A percentile compares a stretch with the other conserved stretches of the same genome.
These are phyloP conservation scores for Leucoraja erinaceus DNA, from an alignment of 2,113 vertebrate genomes.

Conservation along the genomic window DNA sequence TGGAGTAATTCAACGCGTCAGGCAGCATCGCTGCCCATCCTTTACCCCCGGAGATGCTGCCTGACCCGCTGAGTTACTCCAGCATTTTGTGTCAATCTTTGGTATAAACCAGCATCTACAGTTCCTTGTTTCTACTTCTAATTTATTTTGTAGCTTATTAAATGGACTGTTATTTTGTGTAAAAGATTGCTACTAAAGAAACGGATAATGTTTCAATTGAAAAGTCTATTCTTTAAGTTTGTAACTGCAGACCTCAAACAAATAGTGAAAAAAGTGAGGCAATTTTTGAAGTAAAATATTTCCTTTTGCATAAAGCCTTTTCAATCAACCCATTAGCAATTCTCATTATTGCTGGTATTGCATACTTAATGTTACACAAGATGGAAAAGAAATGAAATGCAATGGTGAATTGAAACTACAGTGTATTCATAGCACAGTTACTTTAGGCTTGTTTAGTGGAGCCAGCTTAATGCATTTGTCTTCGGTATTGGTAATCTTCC, in stretches of 20 bases:
- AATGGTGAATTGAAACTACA: slow-evolving; percentile 1
- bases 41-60: too few species aligned
- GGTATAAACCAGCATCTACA: too few species aligned
- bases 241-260: neutral
- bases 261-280: neutral
- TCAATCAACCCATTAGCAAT: neutral
- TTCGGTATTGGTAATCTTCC: neutral
- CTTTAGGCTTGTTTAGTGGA: neutral
- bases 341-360: neutral
- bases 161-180: neutral
- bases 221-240: neutral
- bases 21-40: too few species aligned
- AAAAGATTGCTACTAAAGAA: neutral
- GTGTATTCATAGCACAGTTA: neutral
- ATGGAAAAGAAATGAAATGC: neutral
- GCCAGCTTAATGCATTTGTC: neutral
- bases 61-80: too few species aligned
- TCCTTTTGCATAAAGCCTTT: neutral
- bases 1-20: too few species aligned
- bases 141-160: too few species aligned
- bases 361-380: neutral
- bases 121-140: too few species aligned
- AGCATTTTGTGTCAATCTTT: too few species aligned
- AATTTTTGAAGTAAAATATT: neutral
- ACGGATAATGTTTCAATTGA: neutral